These are phyloP conservation scores for Drosophila lowei DNA, from an alignment of 1,140 invertebrate genomes.

Conservation along the genomic window DNA sequence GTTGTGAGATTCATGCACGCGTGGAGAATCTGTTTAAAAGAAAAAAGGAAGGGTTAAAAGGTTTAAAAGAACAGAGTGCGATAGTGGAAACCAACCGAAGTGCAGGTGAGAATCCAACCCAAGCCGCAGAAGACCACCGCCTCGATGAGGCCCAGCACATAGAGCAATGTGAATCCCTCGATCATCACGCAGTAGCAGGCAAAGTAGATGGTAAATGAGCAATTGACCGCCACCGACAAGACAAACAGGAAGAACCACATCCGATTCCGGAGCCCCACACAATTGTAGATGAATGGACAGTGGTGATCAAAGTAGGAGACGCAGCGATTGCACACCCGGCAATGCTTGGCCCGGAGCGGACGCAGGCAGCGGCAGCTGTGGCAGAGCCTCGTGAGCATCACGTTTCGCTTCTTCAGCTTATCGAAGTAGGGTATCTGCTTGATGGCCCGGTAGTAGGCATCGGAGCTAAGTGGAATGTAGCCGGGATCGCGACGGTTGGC, in stretches of 20 bases:
- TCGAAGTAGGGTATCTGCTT: constrained; percentile 95
- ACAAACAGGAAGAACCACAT: constrained; percentile 97
- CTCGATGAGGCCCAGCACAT: constrained; percentile 91
- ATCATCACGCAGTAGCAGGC: constrained; percentile 93
- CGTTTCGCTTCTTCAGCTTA: constrained; percentile 93
- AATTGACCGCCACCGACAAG: constrained; percentile 92
- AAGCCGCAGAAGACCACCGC: constrained; percentile 92
- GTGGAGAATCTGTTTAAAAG: constrained; percentile 88
- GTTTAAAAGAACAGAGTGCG: neutral
- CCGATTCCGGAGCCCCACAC: constrained; percentile 92
- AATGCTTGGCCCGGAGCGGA: constrained; percentile 95
- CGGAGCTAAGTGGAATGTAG: constrained; percentile 93
- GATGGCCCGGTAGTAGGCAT: constrained; percentile 94
- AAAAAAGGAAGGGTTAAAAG: constrained; percentile 28
- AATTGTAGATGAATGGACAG: constrained; percentile 97
- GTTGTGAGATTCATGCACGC: constrained; percentile 96
- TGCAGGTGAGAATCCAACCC: constrained; percentile 93
- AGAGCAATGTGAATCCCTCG: constrained; percentile 92
- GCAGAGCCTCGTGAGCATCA: constrained; percentile 93
- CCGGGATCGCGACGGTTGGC: constrained; percentile 94
- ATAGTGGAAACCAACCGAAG: constrained; percentile 87
- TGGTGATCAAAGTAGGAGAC: constrained; percentile 97
- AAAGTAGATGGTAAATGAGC: constrained; percentile 93
- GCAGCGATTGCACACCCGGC: constrained; percentile 95
- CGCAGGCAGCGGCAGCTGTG: constrained; percentile 95